Evolutionary conservation across 2,888 invertebrate species (phyloP), one percentile per base, ranked within the genome.

Genomic region (Tetragonisca angustula): DNA sequence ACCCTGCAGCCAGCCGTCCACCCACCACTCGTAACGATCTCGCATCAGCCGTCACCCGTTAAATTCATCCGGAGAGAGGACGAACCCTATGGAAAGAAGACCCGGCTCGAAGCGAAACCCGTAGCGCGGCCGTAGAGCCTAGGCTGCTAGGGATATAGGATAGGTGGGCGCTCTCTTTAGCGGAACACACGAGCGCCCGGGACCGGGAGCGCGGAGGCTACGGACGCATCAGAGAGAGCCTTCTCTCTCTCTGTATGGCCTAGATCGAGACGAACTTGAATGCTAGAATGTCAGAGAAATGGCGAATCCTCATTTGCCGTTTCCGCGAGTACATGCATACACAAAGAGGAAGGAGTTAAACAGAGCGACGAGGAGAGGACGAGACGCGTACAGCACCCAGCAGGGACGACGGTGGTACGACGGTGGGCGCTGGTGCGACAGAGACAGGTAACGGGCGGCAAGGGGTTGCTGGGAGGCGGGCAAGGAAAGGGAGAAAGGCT

Each of bases 221-320:
- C 52, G 76, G 86, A 74, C 84, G 87, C 87, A 82, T 74, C 80
- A 73, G 87, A 81, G 81, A 76, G 81, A 74, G 84, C 85, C 90
- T 89, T 91, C 32, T 64, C 84, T 90, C 89, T 91, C 43, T 43
- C 64, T 64, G 88, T 90, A 87, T 93, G 93, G 93, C 94, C 93
- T 93, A 93, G 92, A 94, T 94, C 94, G 91, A 91, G 92, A 92
- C 92, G 90, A 92, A 93, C 92, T 92, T 93, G 93, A 93, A 92
- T 94, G 90, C 93, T 93, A 90, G 91, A 93, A 94, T 92, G 93
- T 93, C 92, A 93, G 94, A 92, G 93, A 92, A 93, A 93, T 92
- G 93, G 92, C 90, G 90, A 93, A 93, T 93, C 92, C 93, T 94
- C 94, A 93, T 93, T 94, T 93, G 92, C 92, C 91, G 90, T 91